Percentiles rank a stretch among this genome's conserved stretches.
phyloP scores from a whole-genome alignment of 37 sponge, comb jelly and placozoan species.

The Ianthella basta region DNA sequence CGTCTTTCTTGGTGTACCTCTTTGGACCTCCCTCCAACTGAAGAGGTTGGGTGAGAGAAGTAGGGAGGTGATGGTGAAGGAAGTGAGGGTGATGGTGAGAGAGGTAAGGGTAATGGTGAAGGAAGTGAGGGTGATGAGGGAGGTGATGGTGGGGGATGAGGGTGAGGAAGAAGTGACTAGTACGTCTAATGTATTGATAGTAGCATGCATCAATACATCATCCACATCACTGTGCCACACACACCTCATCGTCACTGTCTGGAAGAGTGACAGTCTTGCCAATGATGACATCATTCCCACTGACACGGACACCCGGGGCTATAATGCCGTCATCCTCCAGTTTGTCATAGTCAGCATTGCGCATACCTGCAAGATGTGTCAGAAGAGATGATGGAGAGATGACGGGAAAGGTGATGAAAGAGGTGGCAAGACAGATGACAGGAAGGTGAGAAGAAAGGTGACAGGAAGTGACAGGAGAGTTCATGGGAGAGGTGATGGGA shows the following conservation, averaged over 20 bases:
- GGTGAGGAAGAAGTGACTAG: too few species aligned
- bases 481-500: too few species aligned
- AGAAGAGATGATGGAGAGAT: not conserved
- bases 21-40: constrained; percentile 85
- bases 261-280: constrained; percentile 98
- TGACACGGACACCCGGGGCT: constrained; percentile 95
- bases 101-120: too few species aligned
- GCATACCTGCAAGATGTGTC: constrained; percentile 70
- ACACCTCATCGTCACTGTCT: constrained; percentile 92
- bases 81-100: too few species aligned
- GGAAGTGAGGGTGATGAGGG: too few species aligned
- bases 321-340: constrained; percentile 99
- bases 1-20: constrained; percentile 89
- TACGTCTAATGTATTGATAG: too few species aligned
- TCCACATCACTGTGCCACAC: too few species aligned
- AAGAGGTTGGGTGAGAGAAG: not conserved
- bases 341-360: constrained; percentile 95
- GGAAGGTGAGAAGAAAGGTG: too few species aligned
- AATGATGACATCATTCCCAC: constrained; percentile 97
- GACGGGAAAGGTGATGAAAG: not conserved
- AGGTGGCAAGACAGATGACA: not conserved
- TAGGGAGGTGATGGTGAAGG: too few species aligned
- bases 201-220: too few species aligned
- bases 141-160: too few species aligned
- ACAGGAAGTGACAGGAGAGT: too few species aligned